Evolutionary conservation across 2,888 invertebrate genomes (phyloP).

Genomic region (Dexiosoma caninum): DNA sequence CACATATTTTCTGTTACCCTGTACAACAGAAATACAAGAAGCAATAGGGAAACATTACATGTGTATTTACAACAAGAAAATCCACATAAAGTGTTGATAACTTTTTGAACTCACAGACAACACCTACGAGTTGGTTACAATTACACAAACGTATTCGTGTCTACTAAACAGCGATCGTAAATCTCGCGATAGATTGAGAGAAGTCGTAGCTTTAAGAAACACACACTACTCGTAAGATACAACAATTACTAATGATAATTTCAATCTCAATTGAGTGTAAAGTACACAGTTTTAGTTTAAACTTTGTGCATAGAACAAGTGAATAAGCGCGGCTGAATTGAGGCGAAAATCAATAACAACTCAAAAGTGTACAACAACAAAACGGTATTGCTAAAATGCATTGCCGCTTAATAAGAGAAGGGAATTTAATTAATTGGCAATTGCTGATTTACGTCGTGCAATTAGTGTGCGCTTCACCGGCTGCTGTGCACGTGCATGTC

Average conservation of each 20-base stretch:
- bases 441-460: conserved; percentile 30
- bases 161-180: conserved; percentile 11
- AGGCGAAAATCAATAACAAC: neutral
- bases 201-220: neutral
- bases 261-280: conserved; percentile 23
- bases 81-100: conserved; percentile 57
- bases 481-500: conserved; percentile 64
- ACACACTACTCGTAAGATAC: neutral
- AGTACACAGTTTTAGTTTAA: conserved; percentile 57
- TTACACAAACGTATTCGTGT: conserved; percentile 16
- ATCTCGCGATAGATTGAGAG: neutral
- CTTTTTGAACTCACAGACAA: conserved; percentile 60
- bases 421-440: conserved; percentile 4
- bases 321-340: conserved; percentile 27
- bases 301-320: conserved; percentile 59
- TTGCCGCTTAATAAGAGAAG: conserved; percentile 33
- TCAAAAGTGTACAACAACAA: neutral
- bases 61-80: neutral
- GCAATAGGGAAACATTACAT: neutral
- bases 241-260: conserved; percentile 18
- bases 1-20: neutral
- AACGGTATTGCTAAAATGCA: conserved; percentile 26
- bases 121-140: conserved; percentile 18
- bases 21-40: neutral
- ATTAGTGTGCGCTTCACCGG: conserved; percentile 42